Conservation (phyloP, 1,140 invertebrate species). For the Aporrectodea caliginosa region DNA sequence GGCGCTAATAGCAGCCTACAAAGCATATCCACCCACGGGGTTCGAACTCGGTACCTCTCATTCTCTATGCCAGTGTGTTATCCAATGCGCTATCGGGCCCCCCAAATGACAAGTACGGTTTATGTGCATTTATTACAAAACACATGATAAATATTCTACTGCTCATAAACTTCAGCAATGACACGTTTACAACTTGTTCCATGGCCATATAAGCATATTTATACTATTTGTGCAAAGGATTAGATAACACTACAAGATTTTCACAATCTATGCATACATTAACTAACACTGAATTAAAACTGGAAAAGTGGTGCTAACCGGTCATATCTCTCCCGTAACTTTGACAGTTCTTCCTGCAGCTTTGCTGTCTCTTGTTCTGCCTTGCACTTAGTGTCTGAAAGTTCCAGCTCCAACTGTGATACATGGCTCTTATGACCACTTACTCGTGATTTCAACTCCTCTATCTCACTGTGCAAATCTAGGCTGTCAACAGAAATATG, state of each 20-base stretch:
- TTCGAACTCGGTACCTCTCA: too few species aligned
- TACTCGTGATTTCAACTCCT: too few species aligned
- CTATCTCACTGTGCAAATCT: too few species aligned
- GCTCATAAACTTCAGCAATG: neutral
- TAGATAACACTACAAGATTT: neutral
- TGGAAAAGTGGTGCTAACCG: neutral
- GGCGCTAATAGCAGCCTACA: too few species aligned
- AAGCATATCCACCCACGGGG: too few species aligned
- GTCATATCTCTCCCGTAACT: neutral
- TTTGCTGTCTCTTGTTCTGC: neutral
- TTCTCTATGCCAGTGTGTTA: too few species aligned
- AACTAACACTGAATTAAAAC: neutral
- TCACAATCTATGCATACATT: neutral
- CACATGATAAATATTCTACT: neutral
- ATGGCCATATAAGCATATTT: neutral
- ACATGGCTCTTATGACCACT: too few species aligned
- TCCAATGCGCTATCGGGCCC: too few species aligned
- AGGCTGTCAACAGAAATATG: too few species aligned
- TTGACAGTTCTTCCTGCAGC: neutral
- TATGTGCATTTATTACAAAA: too few species aligned
- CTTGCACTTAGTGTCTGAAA: neutral
- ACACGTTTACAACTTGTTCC: neutral
- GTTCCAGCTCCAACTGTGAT: too few species aligned
- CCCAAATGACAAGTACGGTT: too few species aligned
- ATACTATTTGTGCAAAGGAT: neutral